Base-by-base conservation (phyloP, 1,140 invertebrate genomes). In the Drosophila orena region DNA sequence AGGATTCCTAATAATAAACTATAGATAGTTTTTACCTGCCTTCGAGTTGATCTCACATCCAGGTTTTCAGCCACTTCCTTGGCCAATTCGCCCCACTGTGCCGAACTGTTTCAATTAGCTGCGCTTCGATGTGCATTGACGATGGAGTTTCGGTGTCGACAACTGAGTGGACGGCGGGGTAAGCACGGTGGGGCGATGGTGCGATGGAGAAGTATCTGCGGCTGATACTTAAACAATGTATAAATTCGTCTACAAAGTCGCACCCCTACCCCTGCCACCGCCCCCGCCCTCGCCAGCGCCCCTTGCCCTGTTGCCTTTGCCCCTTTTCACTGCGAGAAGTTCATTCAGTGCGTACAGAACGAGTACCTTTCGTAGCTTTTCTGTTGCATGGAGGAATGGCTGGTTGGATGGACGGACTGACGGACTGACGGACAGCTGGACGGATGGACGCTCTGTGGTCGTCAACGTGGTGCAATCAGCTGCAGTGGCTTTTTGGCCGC, bases 221-320 rank as follows among this genome's bases (percentile, higher is more conserved):
- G 83, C 79, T 81, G 66, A 83, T 88, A 89, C 75, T 86, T 89
- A 83, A 89, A 89, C 83, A 86, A 86, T 86, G 84, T 86, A 86
- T 86, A 86, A 86, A 86, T 86, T 88, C 83, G 76, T 60, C 80
- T 88, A 83, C 83, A 86, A 88, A 90, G 71, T 76, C 81, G 46
- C 22, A 38, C 17, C 15, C 43, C 30, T 20, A 22, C 22, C 42
- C 42, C n/a, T 6, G 34, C 12, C 22, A 8, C 44, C 11, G 8
- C 8, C 7, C 2, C 27, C 27, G 0, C 27, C 27, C n/a, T n/a
- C n/a, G n/a, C n/a, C n/a, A n/a, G n/a, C n/a, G n/a, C n/a, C n/a
- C 30, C 30, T 30, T 8, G 12, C 27, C 2, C 2, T 4, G 15
- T 42, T 27, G 15, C 14, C 42, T 17, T 17, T 34, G 6, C 24